A percentile compares a stretch with the other conserved stretches of the same genome.
These are phyloP conservation scores for Heliconius eleuchia DNA, from an alignment of 1,140 invertebrate genomes.

Conservation along the genomic window DNA sequence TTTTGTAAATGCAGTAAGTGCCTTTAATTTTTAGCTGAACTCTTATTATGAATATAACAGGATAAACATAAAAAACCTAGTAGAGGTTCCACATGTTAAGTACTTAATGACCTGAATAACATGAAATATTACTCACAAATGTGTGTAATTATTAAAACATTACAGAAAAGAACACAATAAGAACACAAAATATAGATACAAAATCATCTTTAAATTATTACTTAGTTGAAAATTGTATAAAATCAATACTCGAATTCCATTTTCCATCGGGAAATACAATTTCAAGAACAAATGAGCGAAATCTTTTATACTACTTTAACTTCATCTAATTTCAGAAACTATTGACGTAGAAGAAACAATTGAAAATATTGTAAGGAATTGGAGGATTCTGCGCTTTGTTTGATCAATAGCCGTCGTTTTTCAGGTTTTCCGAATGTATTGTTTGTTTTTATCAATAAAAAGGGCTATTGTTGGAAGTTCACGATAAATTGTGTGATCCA, in stretches of 20 bases:
- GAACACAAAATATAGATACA: not conserved
- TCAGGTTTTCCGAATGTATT: not conserved
- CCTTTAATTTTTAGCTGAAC: too few species aligned
- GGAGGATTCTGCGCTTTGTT: not conserved
- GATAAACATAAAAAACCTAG: too few species aligned
- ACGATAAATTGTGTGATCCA: not conserved
- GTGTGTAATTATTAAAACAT: not conserved
- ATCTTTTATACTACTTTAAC: not conserved
- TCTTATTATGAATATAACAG: too few species aligned
- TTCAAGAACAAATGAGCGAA: not conserved
- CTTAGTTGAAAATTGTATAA: not conserved
- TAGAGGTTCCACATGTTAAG: too few species aligned
- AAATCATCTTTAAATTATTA: not conserved
- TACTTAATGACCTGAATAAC: not conserved
- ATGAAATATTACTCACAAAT: not conserved
- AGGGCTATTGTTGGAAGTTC: not conserved
- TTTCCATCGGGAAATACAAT: not conserved
- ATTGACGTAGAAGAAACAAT: conserved; percentile 4
- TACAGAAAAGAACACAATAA: not conserved
- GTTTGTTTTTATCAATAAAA: not conserved
- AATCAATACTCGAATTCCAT: not conserved
- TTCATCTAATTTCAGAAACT: not conserved
- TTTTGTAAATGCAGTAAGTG: too few species aligned
- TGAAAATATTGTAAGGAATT: not conserved
- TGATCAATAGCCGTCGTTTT: not conserved